Conservation (phyloP, 2,113 vertebrate species). For the Turnix velox region DNA sequence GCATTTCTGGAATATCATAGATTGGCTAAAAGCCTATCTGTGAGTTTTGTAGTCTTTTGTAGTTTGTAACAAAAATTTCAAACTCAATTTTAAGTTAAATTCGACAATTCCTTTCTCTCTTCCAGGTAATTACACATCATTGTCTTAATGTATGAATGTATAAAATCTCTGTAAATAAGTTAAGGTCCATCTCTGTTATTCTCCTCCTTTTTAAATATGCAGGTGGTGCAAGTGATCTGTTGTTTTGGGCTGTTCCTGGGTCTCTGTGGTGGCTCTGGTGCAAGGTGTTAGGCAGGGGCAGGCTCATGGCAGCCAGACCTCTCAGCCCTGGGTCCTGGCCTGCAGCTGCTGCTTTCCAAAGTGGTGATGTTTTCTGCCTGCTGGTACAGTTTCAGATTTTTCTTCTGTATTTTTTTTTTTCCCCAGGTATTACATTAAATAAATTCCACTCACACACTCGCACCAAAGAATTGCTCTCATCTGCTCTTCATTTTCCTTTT, state of each 20-base stretch:
- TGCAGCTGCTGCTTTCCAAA: neutral
- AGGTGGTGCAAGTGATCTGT: neutral
- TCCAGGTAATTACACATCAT: neutral
- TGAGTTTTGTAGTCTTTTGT: neutral
- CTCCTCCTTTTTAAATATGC: neutral
- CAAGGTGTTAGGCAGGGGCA: neutral
- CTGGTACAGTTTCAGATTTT: constrained; percentile 19
- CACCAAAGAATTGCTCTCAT: constrained; percentile 68
- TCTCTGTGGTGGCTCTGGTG: neutral
- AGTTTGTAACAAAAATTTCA: constrained; percentile 23
- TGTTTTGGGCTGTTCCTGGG: neutral
- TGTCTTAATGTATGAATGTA: neutral
- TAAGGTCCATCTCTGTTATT: neutral
- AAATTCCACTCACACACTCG: constrained; percentile 62
- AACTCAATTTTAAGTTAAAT: neutral
- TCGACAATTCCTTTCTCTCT: constrained; percentile 31
- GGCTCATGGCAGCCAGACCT: neutral
- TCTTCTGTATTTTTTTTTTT: neutral
- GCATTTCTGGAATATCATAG: neutral
- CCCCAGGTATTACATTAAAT: constrained; percentile 56
- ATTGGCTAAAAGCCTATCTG: neutral
- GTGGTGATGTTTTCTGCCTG: neutral
- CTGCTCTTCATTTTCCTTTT: constrained; percentile 75
- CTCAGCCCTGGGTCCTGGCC: neutral
- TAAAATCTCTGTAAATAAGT: neutral